Base-by-base conservation (phyloP, 2,113 vertebrate species). In the Brachirus orientalis region DNA sequence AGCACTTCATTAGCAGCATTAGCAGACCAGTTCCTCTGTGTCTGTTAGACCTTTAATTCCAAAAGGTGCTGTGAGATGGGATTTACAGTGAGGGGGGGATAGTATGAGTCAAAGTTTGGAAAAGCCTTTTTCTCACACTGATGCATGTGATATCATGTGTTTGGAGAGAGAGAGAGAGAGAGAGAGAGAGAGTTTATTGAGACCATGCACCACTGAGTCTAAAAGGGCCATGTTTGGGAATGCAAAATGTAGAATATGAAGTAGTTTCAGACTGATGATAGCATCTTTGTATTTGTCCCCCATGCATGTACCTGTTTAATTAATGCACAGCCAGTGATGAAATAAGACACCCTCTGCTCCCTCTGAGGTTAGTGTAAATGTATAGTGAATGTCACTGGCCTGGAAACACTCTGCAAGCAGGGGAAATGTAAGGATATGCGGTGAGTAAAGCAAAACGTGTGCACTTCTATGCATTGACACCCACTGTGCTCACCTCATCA, bases 1-100 rank as follows among this genome's bases (percentile, higher is more conserved):
- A 63, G 58, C 22, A 73, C 48, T 64, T 82, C 45, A 70, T 84
- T 72, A 63, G 81, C 69, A 74, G 63, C 71, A 71, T 63, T 67
- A 75, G 33, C 48, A 69, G 37, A 52, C 55, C 66, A 70, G 35
- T 53, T 57, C 17, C 20, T 43, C 36, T 52, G 55, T 51, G 37
- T 47, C 37, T 57, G 58, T 60, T 69, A 40, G 63, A 46, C 43
- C 65, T 63, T 19, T 48, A 58, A 62, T 63, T 55, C 44, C 64
- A 83, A 37, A 86, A 70, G 63, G 58, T 70, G 56, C 11, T 35
- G 13, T 75, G 41, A 67, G 61, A 62, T 64, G 41, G 38, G n/a
- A 6, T 61, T 64, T 62, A 14, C 10, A 22, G 47, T 36, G 54
- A n/a, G 41, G 46, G 41, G 46, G 28, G 51, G 35, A 63, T 69